phyloP scores from a whole-genome alignment of 2,113 vertebrate genomes.

The Numenius arquata region DNA sequence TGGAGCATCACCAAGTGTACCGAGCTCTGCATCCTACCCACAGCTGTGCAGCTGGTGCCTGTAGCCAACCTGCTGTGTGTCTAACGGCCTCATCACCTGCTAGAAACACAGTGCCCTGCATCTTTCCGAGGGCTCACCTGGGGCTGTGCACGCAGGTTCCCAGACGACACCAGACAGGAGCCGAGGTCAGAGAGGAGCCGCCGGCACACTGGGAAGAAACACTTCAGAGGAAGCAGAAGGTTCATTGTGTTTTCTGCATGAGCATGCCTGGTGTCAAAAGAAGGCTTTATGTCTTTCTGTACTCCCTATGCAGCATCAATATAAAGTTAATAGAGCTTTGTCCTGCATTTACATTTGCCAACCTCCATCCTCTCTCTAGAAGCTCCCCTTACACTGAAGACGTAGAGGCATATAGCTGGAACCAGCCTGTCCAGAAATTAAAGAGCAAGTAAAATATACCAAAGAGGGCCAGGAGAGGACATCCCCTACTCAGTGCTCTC shows the following conservation, averaged over 20 bases:
- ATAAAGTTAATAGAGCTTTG: not conserved
- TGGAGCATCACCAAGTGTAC: not conserved
- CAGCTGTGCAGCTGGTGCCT: not conserved
- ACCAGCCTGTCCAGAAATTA: not conserved
- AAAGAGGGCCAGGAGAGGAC: not conserved
- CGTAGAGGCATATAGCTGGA: not conserved
- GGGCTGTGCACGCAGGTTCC: not conserved
- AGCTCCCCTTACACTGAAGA: not conserved
- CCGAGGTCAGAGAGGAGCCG: not conserved
- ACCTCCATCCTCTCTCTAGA: not conserved
- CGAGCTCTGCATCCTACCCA: not conserved
- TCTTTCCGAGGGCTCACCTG: not conserved
- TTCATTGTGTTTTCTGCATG: not conserved
- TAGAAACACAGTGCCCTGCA: not conserved
- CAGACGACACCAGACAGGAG: rapidly evolving
- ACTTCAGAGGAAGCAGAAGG: not conserved
- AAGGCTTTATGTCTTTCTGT: not conserved
- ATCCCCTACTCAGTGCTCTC: not conserved
- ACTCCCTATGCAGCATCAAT: not conserved
- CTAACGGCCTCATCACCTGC: not conserved
- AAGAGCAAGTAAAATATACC: not conserved
- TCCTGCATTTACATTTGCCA: not conserved
- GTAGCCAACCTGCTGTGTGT: not conserved
- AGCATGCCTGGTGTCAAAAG: not conserved
- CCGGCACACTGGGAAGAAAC: not conserved